Evolutionary conservation across 2,113 vertebrate genomes (phyloP), one percentile per base, ranked within the genome.

Genomic region (Sylvietta virens): DNA sequence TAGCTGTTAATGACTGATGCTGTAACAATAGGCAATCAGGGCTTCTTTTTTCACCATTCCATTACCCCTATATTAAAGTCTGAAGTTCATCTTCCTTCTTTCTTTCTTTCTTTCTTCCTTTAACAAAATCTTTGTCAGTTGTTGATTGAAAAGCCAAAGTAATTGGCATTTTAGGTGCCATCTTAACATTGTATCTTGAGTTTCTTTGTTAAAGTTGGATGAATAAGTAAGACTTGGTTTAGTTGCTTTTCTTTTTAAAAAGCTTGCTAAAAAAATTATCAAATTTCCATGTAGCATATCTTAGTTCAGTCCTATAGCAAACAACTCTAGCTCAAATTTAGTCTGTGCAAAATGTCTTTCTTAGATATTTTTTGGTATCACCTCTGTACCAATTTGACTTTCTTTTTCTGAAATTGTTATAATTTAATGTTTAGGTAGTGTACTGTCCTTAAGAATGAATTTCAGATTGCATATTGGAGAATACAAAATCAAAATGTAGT

Each of bases 1-100:
- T 72, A 80, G 44, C 22, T 83, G 78, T 44, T 93, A 81, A 94
- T 92, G 70, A 82, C 27, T 88, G 69, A 92, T 90, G 30, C 13
- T 80, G 10, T 58, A 88, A 95, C 79, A 89, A 91, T 48, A 76
- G 71, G 60, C 92, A 96, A 90, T 64, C 74, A 90, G 13, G n/a
- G 27, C 27, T 92, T 92, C 50, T 50, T 89, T 95, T 81, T 86
- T 83, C 79, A 65, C 44, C 24, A 37, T 83, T 40, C 22, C 42
- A 53, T 73, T 94, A 86, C 11, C 15, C 21, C 84, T 67, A 39
- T 39, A 89, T 87, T 66, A 81, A 89, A 85, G 13, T 66, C 45
- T 80, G 54, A 95, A 64, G 31, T 94, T 92, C 21, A 56, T 73
- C 11, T 87, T 76, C 19, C 11, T 82, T 62, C 30, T 24, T 21